Conservation (phyloP, 2,888 invertebrate genomes). For the Bellardia bayeri region DNA sequence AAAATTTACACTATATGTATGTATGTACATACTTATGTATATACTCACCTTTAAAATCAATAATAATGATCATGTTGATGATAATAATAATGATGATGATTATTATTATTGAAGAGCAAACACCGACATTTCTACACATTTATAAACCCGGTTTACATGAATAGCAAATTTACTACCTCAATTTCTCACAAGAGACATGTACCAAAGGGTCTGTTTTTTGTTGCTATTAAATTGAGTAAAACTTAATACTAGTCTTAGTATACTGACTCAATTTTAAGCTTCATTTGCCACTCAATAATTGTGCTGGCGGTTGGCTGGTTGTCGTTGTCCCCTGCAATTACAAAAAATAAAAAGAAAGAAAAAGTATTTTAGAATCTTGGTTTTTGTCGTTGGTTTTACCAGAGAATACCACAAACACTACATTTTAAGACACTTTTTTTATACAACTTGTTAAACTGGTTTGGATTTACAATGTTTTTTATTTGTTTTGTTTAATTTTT, state of each 20-base stretch:
- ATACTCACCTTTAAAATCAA: slow-evolving; percentile 25
- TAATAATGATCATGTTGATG: slow-evolving; percentile 39
- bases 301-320: neutral
- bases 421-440: slow-evolving; percentile 62
- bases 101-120: neutral
- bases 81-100: slow-evolving; percentile 3
- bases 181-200: neutral
- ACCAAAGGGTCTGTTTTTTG: slow-evolving; percentile 25
- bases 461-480: slow-evolving; percentile 63
- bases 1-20: neutral
- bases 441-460: slow-evolving; percentile 80
- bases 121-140: neutral
- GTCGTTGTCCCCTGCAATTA: slow-evolving; percentile 12
- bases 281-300: slow-evolving; percentile 43
- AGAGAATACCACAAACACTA: slow-evolving; percentile 30
- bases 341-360: slow-evolving; percentile 57
- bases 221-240: slow-evolving; percentile 17
- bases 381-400: slow-evolving; percentile 3
- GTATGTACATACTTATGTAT: neutral
- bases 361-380: slow-evolving; percentile 61
- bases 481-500: slow-evolving; percentile 8
- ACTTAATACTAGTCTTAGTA: slow-evolving; percentile 18
- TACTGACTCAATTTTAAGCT: slow-evolving; percentile 51
- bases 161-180: neutral
- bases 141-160: slow-evolving; percentile 39